Conservation (phyloP, 2,888 invertebrate genomes). For the Margaritifera margaritifera region DNA sequence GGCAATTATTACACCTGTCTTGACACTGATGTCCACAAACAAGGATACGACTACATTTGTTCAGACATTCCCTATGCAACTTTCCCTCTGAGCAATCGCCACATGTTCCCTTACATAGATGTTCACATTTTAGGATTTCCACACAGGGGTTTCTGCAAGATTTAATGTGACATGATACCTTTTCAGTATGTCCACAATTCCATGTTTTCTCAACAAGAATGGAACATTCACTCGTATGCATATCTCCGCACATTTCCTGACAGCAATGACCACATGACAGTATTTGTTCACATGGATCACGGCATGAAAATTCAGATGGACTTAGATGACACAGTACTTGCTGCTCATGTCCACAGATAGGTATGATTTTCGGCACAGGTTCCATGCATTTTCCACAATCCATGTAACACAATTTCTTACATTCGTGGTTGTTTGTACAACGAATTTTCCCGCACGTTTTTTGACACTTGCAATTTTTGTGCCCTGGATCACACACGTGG, state of each 20-base stretch:
- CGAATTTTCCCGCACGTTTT: constrained; percentile 38
- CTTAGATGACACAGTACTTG: constrained; percentile 53
- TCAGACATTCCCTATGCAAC: constrained; percentile 78
- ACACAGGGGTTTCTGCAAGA: constrained; percentile 34
- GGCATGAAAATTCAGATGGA: constrained; percentile 51
- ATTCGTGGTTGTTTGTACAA: constrained; percentile 38
- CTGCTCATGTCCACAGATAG: constrained; percentile 59
- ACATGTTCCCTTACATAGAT: constrained; percentile 69
- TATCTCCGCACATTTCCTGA: constrained; percentile 35
- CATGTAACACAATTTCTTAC: constrained; percentile 75
- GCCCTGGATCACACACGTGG: constrained; percentile 68
- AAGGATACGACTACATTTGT: constrained; percentile 77
- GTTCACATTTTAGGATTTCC: constrained; percentile 49
- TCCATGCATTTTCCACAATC: constrained; percentile 49
- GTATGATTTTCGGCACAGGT: constrained; percentile 44
- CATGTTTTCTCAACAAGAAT: constrained; percentile 23
- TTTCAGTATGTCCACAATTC: constrained; percentile 38
- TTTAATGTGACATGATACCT: constrained; percentile 27
- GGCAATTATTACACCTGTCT: constrained; percentile 64
- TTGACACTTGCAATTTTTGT: constrained; percentile 71
- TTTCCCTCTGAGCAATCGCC: constrained; percentile 78
- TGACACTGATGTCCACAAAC: constrained; percentile 74
- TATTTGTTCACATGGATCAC: constrained; percentile 33
- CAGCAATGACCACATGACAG: constrained; percentile 50
- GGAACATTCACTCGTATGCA: constrained; percentile 27